A percentile compares a stretch with the other conserved stretches of the same genome.
phyloP scores from a whole-genome alignment of 2,888 invertebrate species.

The Machimus atricapillus region DNA sequence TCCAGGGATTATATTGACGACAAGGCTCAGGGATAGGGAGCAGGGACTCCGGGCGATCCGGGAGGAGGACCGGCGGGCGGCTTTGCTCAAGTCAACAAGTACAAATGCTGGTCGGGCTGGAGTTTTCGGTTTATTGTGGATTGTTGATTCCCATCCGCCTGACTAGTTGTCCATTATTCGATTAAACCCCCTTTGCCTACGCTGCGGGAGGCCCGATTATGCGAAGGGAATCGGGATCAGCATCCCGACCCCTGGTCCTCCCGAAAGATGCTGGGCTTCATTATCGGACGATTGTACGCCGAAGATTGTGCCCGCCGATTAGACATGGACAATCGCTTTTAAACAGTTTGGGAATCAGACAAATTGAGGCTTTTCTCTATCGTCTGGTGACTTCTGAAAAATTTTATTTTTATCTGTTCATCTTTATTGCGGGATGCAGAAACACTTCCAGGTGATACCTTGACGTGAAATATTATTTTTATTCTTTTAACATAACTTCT shows the following conservation, averaged over 20 bases:
- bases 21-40: neutral
- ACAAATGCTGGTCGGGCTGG: neutral
- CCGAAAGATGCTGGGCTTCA: neutral
- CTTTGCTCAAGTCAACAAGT: slow-evolving; percentile 16
- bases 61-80: neutral
- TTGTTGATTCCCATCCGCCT: slow-evolving; percentile 16
- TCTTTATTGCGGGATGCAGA: neutral
- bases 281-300: neutral
- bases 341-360: neutral
- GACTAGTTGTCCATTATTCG: slow-evolving; percentile 32
- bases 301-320: neutral
- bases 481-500: too few relatives aligned
- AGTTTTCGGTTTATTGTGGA: slow-evolving; percentile 26
- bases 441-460: too few relatives aligned
- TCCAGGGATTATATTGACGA: slow-evolving; percentile 30
- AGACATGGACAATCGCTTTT: neutral
- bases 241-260: neutral
- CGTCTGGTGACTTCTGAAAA: neutral
- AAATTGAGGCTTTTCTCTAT: neutral
- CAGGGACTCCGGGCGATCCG: neutral
- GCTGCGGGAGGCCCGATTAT: neutral
- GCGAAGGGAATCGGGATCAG: neutral
- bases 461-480: too few relatives aligned
- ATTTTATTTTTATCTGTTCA: neutral
- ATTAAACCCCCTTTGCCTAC: slow-evolving; percentile 6